A percentile compares a stretch with the other conserved stretches of the same genome.
Evolutionary conservation across 2,888 invertebrate genomes (phyloP).

Genomic region (Lasioglossum malachurum): DNA sequence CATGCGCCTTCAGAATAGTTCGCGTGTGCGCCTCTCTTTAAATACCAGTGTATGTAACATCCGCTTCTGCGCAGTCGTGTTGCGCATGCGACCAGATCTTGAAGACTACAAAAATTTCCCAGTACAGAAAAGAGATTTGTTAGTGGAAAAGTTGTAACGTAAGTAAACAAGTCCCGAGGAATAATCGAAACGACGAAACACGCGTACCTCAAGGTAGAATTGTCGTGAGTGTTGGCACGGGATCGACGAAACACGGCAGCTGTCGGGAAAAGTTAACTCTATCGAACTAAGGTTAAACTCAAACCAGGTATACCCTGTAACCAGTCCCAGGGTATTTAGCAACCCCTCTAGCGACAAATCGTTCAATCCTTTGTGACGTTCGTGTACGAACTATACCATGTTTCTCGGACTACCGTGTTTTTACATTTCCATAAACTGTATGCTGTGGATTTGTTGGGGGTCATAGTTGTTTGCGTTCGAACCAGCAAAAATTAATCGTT

Average conservation of each 20-base stretch:
- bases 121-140: constrained; percentile 80
- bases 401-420: constrained; percentile 51
- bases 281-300: constrained; percentile 69
- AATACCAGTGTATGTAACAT: constrained; percentile 60
- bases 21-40: constrained; percentile 51
- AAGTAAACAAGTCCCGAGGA: constrained; percentile 77
- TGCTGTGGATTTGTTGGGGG: constrained; percentile 39
- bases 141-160: constrained; percentile 81
- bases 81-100: constrained; percentile 70
- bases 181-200: constrained; percentile 46
- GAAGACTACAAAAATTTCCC: constrained; percentile 79
- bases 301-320: constrained; percentile 56
- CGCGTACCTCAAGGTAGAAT: constrained; percentile 40
- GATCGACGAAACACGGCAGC: constrained; percentile 15
- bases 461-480: constrained; percentile 41
- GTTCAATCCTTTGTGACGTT: constrained; percentile 69
- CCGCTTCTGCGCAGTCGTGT: constrained; percentile 69
- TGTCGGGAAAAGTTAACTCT: constrained; percentile 34
- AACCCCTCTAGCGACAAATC: constrained; percentile 67
- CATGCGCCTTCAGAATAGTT: constrained; percentile 49
- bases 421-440: constrained; percentile 44
- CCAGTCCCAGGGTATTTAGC: constrained; percentile 62
- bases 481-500: constrained; percentile 32
- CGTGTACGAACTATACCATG: constrained; percentile 47
- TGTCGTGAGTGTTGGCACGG: constrained; percentile 48